phyloP scores from a whole-genome alignment of 2,797 vertebrate species.

The Rhodeus uyekii region DNA sequence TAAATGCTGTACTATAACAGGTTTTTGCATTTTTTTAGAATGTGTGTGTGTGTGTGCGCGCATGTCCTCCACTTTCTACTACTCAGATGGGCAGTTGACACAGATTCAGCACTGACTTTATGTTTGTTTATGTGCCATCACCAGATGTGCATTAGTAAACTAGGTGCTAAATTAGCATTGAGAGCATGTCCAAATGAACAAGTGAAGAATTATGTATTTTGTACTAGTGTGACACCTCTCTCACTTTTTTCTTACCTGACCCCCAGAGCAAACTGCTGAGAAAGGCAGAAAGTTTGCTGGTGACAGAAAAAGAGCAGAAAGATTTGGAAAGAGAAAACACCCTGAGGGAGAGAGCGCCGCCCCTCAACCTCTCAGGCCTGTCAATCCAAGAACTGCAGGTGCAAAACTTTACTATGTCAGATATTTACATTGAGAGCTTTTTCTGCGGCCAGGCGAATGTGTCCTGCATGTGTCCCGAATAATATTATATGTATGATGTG shows the following conservation, averaged over 20 bases:
- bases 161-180: not conserved
- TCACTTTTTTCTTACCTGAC: constrained; percentile 47
- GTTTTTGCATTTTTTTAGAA: too few species aligned
- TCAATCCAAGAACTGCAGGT: constrained; percentile 65
- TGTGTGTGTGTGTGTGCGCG: too few species aligned
- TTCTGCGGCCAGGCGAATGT: not conserved
- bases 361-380: constrained; percentile 60
- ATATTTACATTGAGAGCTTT: constrained; percentile 30
- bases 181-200: not conserved
- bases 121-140: not conserved
- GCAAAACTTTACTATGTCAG: constrained; percentile 61
- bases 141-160: not conserved
- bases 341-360: constrained; percentile 61
- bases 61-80: not conserved
- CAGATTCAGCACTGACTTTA: not conserved
- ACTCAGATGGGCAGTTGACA: not conserved
- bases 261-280: constrained; percentile 67
- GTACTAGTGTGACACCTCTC: not conserved
- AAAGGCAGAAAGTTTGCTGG: constrained; percentile 60
- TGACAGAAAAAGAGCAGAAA: constrained; percentile 59
- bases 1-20: too few species aligned
- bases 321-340: constrained; percentile 56
- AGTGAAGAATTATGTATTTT: not conserved
- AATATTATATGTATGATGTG: too few species aligned
- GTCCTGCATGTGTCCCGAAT: not conserved